phyloP scores from a whole-genome alignment of 2,113 vertebrate species.

The Guaruba guarouba region DNA sequence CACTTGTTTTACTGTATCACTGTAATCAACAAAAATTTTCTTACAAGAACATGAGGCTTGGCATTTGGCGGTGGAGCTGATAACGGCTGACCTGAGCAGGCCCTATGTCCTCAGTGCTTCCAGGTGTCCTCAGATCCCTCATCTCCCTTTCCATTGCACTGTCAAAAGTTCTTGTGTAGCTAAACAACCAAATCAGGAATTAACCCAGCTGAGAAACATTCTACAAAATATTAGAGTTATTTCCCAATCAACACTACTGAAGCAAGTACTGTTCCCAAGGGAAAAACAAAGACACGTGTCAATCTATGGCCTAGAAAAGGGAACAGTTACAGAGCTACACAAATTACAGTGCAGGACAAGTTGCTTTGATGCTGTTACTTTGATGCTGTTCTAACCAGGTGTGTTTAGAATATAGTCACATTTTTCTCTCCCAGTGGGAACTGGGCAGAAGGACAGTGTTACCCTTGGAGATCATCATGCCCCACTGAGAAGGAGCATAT shows the following conservation, averaged over 20 bases:
- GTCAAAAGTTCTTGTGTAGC: background rate
- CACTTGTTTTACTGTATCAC: background rate
- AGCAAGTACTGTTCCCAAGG: slow-evolving; percentile 5
- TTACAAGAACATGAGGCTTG: background rate
- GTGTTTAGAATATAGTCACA: background rate
- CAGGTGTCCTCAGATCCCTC: slow-evolving; percentile 7
- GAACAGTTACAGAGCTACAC: slow-evolving; percentile 2
- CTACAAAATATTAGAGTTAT: background rate
- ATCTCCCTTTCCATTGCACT: background rate
- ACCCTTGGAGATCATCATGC: background rate
- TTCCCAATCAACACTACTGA: background rate
- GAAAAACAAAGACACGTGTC: slow-evolving; percentile 8
- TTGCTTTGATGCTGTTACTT: slow-evolving; percentile 2
- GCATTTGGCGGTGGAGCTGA: background rate
- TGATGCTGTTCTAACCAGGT: background rate
- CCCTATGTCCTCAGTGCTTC: background rate
- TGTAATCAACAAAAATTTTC: background rate
- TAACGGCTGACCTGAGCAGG: background rate
- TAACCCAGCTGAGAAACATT: background rate
- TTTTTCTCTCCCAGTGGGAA: background rate
- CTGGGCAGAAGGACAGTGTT: background rate
- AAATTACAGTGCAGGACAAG: slow-evolving; percentile 16
- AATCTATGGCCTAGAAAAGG: background rate
- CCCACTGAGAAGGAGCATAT: background rate
- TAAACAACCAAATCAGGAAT: background rate